Base-by-base conservation (phyloP, 2,888 invertebrate genomes). In the Proisotoma minuta region DNA sequence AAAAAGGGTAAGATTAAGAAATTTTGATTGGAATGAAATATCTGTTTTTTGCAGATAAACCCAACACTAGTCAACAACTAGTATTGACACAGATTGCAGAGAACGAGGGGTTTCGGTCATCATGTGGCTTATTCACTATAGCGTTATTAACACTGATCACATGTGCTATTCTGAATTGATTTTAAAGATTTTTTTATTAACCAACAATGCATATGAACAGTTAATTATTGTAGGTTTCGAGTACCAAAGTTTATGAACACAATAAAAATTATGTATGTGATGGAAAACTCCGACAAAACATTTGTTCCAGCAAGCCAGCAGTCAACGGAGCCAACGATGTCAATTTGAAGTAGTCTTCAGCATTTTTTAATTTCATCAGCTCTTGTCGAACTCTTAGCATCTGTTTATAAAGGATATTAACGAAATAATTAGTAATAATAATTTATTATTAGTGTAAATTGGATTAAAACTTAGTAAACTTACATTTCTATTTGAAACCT, bases 261-360 rank as follows among this genome's bases (percentile, higher is more conserved):
- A 34, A 34, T 34, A 34, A 34, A 34, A 34, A 34, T 34, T 34
- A 34, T 10, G 8, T 34, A 10, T 47, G 47, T 10, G 12, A 5
- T 47, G 47, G 20, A 10, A 47, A n/a, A 10, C 59, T 60, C 23
- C 66, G 51, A 34, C 69, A 69, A 51, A 69, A 59, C 27, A 65
- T 57, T 54, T 66, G 69, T 5, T 66, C 66, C 66, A 69, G 63
- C 51, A 69, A 47, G 20, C 69, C 69, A 12, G 69, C 66, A 5
- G 66, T 57, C 27, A 69, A 27, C 20, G 69, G 69, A 5, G 62
- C 59, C 1, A 66, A 57, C 4, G 61, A 57, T 5, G 69, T 69
- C 8, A 69, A 56, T 48, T 66, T 65, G 27, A 69, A 66, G 61
- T 69, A 69, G 24, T 69, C 62, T n/a, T 69, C 69, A n/a, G 61